These are phyloP conservation scores for Helicoverpa zea DNA, from an alignment of 1,140 invertebrate genomes.

Conservation along the genomic window DNA sequence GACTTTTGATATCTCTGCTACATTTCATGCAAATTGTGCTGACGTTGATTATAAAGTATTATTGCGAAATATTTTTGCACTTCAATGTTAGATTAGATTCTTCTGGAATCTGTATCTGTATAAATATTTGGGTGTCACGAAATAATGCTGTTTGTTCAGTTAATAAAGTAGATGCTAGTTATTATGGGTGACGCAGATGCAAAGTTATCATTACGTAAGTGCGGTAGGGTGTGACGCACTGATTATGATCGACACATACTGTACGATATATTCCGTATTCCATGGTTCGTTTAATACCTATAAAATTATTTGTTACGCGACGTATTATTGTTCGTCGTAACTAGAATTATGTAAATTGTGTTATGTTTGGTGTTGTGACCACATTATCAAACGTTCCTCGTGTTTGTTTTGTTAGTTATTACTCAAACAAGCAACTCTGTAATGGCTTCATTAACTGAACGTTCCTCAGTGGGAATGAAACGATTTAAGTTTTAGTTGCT, in stretches of 20 bases:
- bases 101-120: background rate
- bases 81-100: no score
- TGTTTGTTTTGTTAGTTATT: constrained; percentile 20
- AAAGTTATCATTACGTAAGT: constrained; percentile 22
- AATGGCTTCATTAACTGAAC: background rate
- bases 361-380: constrained; percentile 11
- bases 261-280: constrained; percentile 5
- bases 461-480: background rate
- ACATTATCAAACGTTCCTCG: constrained; percentile 33
- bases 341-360: constrained; percentile 23
- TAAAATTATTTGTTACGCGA: constrained; percentile 20
- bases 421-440: background rate
- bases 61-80: no score
- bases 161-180: constrained; percentile 18
- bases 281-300: background rate
- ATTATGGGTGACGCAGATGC: constrained; percentile 12
- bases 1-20: no score
- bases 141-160: constrained; percentile 6
- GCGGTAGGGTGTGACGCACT: constrained; percentile 9
- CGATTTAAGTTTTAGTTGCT: no score
- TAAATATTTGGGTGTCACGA: background rate
- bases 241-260: constrained; percentile 12
- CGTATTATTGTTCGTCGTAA: background rate
- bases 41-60: no score
- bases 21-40: no score